phyloP scores from a whole-genome alignment of 2,888 invertebrate genomes.

The Acrocyrtus sp. region DNA sequence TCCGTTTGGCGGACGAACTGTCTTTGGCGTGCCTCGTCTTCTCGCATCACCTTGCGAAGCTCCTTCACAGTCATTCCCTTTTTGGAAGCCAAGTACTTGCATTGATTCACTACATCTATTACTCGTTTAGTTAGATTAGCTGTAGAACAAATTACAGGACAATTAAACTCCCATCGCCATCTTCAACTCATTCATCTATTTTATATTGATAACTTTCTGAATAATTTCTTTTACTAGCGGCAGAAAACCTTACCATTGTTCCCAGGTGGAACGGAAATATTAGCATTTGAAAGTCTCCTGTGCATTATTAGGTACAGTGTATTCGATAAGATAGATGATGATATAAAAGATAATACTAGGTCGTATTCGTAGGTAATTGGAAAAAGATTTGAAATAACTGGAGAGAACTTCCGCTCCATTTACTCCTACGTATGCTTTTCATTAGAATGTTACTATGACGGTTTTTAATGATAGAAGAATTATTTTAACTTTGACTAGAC shows the following conservation, averaged over 20 bases:
- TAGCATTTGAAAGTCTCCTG: too few relatives aligned
- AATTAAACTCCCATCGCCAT: neutral
- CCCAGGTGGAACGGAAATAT: too few relatives aligned
- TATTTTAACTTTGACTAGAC: too few relatives aligned
- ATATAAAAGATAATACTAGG: too few relatives aligned
- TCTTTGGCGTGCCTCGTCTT: conserved; percentile 46
- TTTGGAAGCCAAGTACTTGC: conserved; percentile 52
- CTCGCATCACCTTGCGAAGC: conserved; percentile 37
- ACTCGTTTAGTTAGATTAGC: conserved; percentile 34
- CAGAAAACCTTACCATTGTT: neutral
- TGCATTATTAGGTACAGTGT: too few relatives aligned
- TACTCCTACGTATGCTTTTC: too few relatives aligned
- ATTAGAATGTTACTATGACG: too few relatives aligned
- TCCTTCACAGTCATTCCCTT: conserved; percentile 51
- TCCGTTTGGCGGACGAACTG: conserved; percentile 7
- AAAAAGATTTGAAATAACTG: too few relatives aligned
- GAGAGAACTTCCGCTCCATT: too few relatives aligned
- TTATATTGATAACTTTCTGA: neutral
- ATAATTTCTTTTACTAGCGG: neutral
- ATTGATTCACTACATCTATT: conserved; percentile 48
- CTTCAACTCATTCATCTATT: neutral
- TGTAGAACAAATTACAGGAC: neutral
- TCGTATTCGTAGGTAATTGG: too few relatives aligned
- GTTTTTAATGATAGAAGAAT: too few relatives aligned
- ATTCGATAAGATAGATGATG: too few relatives aligned